A percentile compares a stretch with the other conserved stretches of the same genome.
Evolutionary conservation across 2,797 vertebrate species (phyloP).

Genomic region (Semaprochilodus insignis): DNA sequence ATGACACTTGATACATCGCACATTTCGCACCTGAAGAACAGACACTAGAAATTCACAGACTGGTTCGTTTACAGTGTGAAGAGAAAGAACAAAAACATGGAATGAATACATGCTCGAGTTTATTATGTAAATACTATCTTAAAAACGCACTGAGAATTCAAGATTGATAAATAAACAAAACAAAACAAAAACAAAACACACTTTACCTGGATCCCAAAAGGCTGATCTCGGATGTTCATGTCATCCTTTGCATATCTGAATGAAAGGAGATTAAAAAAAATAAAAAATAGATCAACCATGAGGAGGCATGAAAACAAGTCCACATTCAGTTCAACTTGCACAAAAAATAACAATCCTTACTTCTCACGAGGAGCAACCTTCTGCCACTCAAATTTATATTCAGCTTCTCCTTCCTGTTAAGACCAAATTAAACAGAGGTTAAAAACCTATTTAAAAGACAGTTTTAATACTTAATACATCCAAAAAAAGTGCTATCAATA

Average conservation of each 20-base stretch:
- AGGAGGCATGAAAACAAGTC: not conserved
- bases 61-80: not conserved
- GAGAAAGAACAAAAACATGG: not conserved
- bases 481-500: not conserved
- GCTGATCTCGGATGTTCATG: constrained; percentile 98
- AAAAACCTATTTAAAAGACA: not conserved
- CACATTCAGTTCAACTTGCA: not conserved
- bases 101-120: not conserved
- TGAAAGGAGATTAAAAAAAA: constrained; percentile 19
- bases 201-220: constrained; percentile 95
- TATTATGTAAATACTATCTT: too few relatives aligned
- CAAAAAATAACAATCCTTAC: constrained; percentile 73
- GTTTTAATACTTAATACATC: not conserved
- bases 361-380: constrained; percentile 96
- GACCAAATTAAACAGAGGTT: constrained; percentile 27
- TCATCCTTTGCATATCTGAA: constrained; percentile 97
- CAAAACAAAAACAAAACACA: constrained; percentile 43
- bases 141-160: not conserved
- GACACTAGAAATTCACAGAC: constrained; percentile 29
- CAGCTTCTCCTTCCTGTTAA: constrained; percentile 89
- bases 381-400: constrained; percentile 99
- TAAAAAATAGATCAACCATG: not conserved
- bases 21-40: constrained; percentile 89
- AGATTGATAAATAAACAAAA: not conserved
- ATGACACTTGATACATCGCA: constrained; percentile 98